Percentiles rank a stretch among this genome's conserved stretches.
These are phyloP conservation scores for Lordiphosa stackelbergi DNA, from an alignment of 1,140 invertebrate species.

Conservation along the genomic window DNA sequence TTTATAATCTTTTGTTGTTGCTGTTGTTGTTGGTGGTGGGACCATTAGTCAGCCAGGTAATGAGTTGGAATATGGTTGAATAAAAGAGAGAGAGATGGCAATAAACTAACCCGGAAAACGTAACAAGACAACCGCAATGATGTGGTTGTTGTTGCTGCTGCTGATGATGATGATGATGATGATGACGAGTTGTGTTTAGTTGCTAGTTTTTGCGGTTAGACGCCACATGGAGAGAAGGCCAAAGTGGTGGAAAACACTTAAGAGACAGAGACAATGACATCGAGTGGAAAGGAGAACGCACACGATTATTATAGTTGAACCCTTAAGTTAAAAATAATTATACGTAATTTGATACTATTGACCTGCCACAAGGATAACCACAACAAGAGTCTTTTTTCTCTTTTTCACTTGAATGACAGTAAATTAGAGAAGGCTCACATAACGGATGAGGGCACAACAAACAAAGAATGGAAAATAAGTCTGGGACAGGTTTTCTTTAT, in stretches of 20 bases:
- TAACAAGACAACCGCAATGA: conserved; percentile 18
- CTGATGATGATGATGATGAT: conserved; percentile 6
- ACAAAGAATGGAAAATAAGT: no score
- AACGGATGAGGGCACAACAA: not conserved
- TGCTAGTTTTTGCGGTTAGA: conserved; percentile 37
- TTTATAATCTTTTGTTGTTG: conserved; percentile 16
- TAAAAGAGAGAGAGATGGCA: conserved; percentile 1
- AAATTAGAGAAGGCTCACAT: conserved; percentile 43
- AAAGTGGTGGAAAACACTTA: conserved; percentile 40
- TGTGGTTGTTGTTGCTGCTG: conserved; percentile 2
- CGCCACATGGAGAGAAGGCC: conserved; percentile 3
- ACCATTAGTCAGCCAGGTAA: conserved; percentile 11
- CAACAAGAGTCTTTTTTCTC: not conserved
- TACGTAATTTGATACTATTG: conserved; percentile 68
- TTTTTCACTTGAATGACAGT: conserved; percentile 23
- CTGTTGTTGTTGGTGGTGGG: not conserved
- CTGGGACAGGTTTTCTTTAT: no score
- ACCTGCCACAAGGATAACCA: conserved; percentile 56
- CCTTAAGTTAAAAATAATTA: conserved; percentile 53
- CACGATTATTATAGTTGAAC: conserved; percentile 1
- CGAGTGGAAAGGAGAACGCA: conserved; percentile 1
- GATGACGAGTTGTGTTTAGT: conserved; percentile 1
- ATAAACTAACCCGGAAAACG: conserved; percentile 32
- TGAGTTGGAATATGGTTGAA: conserved; percentile 16
- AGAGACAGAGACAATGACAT: conserved; percentile 19